Evolutionary conservation across 2,113 vertebrate species (phyloP).

Genomic region (Erythrocercus mccallii): DNA sequence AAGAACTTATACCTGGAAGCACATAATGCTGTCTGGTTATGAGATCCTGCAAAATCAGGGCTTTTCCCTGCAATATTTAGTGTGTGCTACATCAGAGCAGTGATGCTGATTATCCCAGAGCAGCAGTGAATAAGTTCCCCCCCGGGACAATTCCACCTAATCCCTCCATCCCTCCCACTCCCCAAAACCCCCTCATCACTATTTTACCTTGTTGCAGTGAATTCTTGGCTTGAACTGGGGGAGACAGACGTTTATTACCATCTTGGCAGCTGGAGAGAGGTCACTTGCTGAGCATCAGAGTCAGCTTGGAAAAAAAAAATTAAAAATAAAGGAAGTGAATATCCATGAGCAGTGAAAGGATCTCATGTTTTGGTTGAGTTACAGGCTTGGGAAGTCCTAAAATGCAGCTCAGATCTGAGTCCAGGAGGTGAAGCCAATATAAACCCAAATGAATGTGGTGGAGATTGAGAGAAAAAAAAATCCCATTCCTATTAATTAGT

Average conservation of each 20-base stretch:
- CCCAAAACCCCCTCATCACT: not conserved
- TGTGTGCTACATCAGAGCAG: not conserved
- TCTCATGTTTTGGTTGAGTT: not conserved
- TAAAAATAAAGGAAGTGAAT: not conserved
- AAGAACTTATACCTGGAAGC: not conserved
- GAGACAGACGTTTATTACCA: constrained; percentile 91
- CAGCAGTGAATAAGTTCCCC: not conserved
- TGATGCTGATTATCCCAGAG: not conserved
- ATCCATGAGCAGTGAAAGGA: not conserved
- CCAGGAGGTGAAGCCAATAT: not conserved
- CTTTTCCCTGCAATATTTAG: not conserved
- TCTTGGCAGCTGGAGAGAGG: constrained; percentile 63
- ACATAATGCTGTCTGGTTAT: not conserved
- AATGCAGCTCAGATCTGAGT: not conserved
- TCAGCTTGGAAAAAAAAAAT: constrained; percentile 15
- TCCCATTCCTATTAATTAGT: not conserved
- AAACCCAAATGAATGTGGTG: not conserved
- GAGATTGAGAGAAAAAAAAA: not conserved
- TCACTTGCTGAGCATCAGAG: constrained; percentile 65
- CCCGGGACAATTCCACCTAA: not conserved
- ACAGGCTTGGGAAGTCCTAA: not conserved
- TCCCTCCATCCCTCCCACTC: not conserved
- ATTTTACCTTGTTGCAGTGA: constrained; percentile 89
- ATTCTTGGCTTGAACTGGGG: constrained; percentile 85
- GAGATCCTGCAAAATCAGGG: not conserved